Evolutionary conservation across 2,888 invertebrate genomes (phyloP).

Genomic region (Ellobium chinense): DNA sequence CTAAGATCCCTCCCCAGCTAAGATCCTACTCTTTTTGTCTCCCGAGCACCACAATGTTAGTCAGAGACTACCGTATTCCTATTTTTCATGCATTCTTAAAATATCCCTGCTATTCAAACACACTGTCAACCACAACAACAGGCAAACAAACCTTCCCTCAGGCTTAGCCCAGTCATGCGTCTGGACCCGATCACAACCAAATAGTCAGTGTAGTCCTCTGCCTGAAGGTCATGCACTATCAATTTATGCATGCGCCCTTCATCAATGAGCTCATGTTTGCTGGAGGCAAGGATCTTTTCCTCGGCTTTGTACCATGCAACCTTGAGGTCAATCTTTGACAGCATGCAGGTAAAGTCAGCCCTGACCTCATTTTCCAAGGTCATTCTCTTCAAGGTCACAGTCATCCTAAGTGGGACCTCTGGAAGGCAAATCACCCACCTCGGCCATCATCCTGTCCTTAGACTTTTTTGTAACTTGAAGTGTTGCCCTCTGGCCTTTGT

Average conservation of each 20-base stretch:
- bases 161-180: slow-evolving; percentile 54
- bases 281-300: slow-evolving; percentile 63
- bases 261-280: slow-evolving; percentile 78
- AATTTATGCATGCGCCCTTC: slow-evolving; percentile 65
- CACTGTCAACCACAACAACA: too few species aligned
- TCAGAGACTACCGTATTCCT: too few species aligned
- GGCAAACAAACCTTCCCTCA: slow-evolving; percentile 64
- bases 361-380: slow-evolving; percentile 54
- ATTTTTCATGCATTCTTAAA: too few species aligned
- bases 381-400: slow-evolving; percentile 65
- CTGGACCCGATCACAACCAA: slow-evolving; percentile 84
- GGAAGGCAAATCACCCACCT: slow-evolving; percentile 53
- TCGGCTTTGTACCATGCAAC: slow-evolving; percentile 76
- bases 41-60: too few species aligned
- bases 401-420: slow-evolving; percentile 70
- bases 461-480: background rate
- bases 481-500: background rate
- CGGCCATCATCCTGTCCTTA: slow-evolving; percentile 20
- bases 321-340: slow-evolving; percentile 67
- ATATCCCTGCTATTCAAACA: too few species aligned
- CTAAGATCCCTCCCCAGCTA: too few species aligned
- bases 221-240: slow-evolving; percentile 63
- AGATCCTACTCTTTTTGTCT: too few species aligned
- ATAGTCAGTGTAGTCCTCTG: slow-evolving; percentile 69
- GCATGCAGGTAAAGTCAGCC: slow-evolving; percentile 70